Percentiles rank a stretch among this genome's conserved stretches.
Conservation (phyloP, 2,113 vertebrate species). For the Elachura formosa region DNA sequence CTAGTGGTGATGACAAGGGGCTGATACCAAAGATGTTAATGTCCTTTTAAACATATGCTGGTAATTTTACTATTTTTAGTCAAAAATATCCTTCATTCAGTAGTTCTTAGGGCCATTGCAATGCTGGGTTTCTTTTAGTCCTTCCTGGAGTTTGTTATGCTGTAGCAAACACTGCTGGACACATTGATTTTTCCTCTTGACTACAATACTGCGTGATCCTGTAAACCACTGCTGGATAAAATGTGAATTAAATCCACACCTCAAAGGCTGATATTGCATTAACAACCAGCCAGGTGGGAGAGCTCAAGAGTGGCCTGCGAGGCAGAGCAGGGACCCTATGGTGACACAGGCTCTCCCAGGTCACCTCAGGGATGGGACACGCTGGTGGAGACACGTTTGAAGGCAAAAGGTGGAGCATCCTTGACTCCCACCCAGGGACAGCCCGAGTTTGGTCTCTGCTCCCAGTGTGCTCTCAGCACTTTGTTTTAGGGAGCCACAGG, state of each 20-base stretch:
- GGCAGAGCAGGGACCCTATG: not conserved
- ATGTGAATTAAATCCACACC: not conserved
- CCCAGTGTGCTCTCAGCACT: not conserved
- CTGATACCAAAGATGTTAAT: not conserved
- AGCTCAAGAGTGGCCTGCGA: not conserved
- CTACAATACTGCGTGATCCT: not conserved
- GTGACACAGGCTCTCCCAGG: not conserved
- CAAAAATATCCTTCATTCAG: not conserved
- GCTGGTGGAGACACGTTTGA: accelerated
- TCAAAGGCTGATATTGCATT: not conserved
- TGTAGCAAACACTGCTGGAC: not conserved
- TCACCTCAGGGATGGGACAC: not conserved
- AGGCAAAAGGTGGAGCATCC: not conserved
- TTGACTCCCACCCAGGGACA: not conserved
- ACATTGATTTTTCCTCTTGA: not conserved
- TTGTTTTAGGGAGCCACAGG: not conserved
- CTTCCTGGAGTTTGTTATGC: not conserved
- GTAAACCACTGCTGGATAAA: not conserved
- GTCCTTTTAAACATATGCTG: not conserved
- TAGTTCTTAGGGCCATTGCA: not conserved
- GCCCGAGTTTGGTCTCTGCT: not conserved
- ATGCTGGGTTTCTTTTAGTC: not conserved
- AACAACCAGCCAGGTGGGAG: accelerated
- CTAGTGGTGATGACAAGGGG: accelerated
- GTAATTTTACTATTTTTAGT: not conserved